Conservation (phyloP, 1,140 invertebrate species). For the Drosophila mojavensis region DNA sequence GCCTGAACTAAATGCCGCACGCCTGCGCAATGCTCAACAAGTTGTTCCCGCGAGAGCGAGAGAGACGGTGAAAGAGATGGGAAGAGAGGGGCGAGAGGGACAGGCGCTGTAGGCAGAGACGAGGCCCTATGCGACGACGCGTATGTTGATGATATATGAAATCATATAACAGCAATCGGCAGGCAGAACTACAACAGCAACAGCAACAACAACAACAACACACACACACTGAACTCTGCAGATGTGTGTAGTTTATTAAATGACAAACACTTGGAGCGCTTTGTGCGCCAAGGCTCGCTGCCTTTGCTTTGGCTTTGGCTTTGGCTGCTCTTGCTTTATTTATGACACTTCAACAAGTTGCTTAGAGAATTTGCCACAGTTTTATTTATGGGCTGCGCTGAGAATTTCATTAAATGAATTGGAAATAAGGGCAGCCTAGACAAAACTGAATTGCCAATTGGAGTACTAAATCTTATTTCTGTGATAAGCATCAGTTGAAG, state of each 20-base stretch:
- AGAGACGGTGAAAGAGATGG: background rate
- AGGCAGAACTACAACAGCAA: constrained; percentile 29
- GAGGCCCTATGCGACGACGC: constrained; percentile 30
- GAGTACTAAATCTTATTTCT: background rate
- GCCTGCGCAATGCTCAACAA: constrained; percentile 79
- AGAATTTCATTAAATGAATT: constrained; percentile 56
- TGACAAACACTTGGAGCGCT: constrained; percentile 61
- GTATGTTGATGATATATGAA: constrained; percentile 75
- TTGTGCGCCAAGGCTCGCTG: constrained; percentile 9
- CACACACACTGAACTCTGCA: background rate
- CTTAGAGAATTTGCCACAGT: constrained; percentile 77
- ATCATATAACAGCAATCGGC: constrained; percentile 80
- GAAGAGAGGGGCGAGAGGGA: background rate
- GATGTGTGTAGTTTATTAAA: constrained; percentile 79
- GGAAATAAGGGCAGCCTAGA: constrained; percentile 60
- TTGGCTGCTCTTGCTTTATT: constrained; percentile 50
- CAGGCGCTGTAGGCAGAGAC: background rate
- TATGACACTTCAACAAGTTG: constrained; percentile 75
- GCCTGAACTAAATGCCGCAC: constrained; percentile 83
- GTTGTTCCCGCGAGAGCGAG: constrained; percentile 4
- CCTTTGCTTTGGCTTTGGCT: constrained; percentile 10
- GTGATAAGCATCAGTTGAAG: no score
- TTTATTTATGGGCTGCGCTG: constrained; percentile 59
- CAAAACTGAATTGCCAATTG: background rate
- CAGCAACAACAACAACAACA: constrained; percentile 30